phyloP scores from a whole-genome alignment of 2,113 vertebrate genomes.

The Cnemophilus loriae region DNA sequence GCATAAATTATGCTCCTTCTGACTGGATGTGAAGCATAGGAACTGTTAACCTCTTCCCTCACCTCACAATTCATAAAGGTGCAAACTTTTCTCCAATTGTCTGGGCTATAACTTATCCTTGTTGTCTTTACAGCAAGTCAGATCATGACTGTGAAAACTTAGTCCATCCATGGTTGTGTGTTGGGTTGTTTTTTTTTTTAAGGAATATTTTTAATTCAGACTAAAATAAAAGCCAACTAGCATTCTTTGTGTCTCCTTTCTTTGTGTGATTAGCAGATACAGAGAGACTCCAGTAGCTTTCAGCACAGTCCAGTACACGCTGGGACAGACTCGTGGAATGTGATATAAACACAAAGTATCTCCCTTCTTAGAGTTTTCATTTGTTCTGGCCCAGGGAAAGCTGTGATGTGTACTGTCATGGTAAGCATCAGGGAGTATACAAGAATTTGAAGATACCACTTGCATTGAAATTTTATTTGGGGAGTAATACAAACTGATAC shows the following conservation, averaged over 20 bases:
- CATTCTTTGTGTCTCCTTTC: neutral
- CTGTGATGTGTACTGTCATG: neutral
- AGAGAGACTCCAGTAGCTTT: neutral
- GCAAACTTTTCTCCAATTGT: slow-evolving; percentile 13
- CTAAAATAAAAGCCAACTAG: slow-evolving; percentile 63
- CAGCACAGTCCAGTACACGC: neutral
- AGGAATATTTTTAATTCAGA: slow-evolving; percentile 35
- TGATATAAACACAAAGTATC: neutral
- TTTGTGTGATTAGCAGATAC: neutral
- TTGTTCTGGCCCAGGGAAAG: neutral
- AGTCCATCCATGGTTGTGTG: slow-evolving; percentile 18
- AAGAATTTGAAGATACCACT: neutral
- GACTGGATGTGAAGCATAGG: neutral
- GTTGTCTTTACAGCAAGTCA: slow-evolving; percentile 31
- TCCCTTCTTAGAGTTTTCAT: neutral
- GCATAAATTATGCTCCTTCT: neutral
- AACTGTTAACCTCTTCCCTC: neutral
- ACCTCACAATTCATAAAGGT: neutral
- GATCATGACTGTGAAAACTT: slow-evolving; percentile 52
- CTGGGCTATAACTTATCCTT: neutral
- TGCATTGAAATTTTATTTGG: neutral
- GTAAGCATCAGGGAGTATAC: neutral
- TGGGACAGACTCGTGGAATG: neutral
- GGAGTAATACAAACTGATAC: neutral
- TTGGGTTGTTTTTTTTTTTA: neutral